These are phyloP conservation scores for Thaumetopoea pityocampa DNA, from an alignment of 1,140 invertebrate species.

Conservation along the genomic window DNA sequence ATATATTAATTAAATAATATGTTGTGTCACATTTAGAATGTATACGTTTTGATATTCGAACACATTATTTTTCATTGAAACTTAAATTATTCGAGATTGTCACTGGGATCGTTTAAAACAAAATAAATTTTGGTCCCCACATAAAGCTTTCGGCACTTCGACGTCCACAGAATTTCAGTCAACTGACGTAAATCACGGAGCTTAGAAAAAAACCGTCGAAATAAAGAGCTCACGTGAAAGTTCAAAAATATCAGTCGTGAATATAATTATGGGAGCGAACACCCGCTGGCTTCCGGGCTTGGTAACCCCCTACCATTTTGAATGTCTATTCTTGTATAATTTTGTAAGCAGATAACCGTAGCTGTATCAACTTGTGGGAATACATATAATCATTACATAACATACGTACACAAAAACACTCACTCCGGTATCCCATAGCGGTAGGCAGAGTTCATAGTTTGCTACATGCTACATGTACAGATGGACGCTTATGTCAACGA, in stretches of 20 bases:
- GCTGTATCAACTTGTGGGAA: too few species aligned
- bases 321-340: constrained; percentile 11
- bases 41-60: constrained; percentile 1
- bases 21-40: too few species aligned
- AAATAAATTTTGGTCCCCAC: constrained; percentile 59
- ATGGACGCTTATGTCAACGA: too few species aligned
- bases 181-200: constrained; percentile 67
- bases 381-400: too few species aligned
- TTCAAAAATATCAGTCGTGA: constrained; percentile 70
- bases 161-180: constrained; percentile 54
- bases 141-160: constrained; percentile 69
- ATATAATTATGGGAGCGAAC: constrained; percentile 70
- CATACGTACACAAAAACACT: too few species aligned
- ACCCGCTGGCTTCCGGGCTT: constrained; percentile 67
- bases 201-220: constrained; percentile 60
- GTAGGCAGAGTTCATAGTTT: too few species aligned
- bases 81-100: constrained; percentile 27
- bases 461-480: too few species aligned
- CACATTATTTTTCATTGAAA: constrained; percentile 6
- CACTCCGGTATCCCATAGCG: too few species aligned
- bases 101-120: constrained; percentile 56
- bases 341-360: too few species aligned
- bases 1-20: too few species aligned
- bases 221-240: constrained; percentile 72
- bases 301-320: constrained; percentile 38